Base-by-base conservation (phyloP, 2,113 vertebrate genomes). In the Pontoporia blainvillei region DNA sequence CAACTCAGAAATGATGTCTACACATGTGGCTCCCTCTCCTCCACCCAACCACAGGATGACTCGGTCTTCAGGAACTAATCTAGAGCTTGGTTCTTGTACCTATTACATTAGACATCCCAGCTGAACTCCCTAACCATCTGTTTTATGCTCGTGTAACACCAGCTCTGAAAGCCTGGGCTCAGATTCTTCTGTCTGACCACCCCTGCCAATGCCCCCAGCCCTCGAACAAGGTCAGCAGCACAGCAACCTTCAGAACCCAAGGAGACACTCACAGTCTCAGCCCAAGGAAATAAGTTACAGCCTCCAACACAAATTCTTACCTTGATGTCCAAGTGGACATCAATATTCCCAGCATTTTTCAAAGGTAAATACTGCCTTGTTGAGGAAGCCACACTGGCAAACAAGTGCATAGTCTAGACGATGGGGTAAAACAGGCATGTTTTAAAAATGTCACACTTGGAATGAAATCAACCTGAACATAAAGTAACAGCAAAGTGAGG, bases 281-380 rank as follows among this genome's bases (percentile, higher is more conserved):
- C 14, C n/a, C 25, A 1, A 79, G 64, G 25, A 69, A 86, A 87
- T 57, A 49, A 21, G 18, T 29, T 57, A 71, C 2, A 71, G 25
- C 3, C 29, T 78, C 41, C 18, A 39, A 71, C 6, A 69, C 25
- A 79, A 69, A 86, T 88, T 97, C 98, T 90, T 98, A 99, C 99
- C 99, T 99, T 99, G 64, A 99, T 95, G 97, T 99, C 99, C 91
- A 99, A 98, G 97, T 98, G 97, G 81, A 99, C 99, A 21, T 98
- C 98, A 96, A 99, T 99, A 98, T 99, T 99, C 85, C 99, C 99
- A 95, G 99, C 99, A 98, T 99, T 99, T 98, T 99, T 99, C 98
- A 99, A 98, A 1, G 99, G 99, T 93, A 99, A 98, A 8, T 97
- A 98, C 96, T 99, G 99, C 91, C 98, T 98, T 92, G 98, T 96